phyloP scores from a whole-genome alignment of 1,140 invertebrate genomes.

The Meloidogyne exigua region DNA sequence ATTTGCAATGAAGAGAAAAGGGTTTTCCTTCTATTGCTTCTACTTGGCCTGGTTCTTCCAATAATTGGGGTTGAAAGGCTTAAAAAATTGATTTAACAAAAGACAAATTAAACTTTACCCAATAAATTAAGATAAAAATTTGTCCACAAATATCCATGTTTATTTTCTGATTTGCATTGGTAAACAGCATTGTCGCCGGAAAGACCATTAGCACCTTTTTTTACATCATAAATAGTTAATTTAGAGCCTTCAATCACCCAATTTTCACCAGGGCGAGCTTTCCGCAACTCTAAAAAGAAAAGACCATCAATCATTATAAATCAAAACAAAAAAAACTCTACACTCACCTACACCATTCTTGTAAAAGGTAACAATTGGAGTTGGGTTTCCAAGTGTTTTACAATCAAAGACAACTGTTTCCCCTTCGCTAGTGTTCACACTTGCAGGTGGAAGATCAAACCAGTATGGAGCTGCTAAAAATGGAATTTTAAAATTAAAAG shows the following conservation, averaged over 20 bases:
- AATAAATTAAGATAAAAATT: conserved; percentile 97
- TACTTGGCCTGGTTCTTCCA: conserved; percentile 76
- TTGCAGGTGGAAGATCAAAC: conserved; percentile 78
- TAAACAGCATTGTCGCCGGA: conserved; percentile 86
- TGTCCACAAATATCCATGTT: conserved; percentile 75
- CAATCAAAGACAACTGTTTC: conserved; percentile 85
- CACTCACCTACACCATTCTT: conserved; percentile 78
- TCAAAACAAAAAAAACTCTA: conserved; percentile 22
- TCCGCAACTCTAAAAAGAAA: conserved; percentile 54
- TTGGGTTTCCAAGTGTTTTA: conserved; percentile 81
- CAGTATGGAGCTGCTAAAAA: conserved; percentile 82
- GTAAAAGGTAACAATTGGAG: conserved; percentile 90
- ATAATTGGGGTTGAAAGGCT: conserved; percentile 86
- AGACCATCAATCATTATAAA: conserved; percentile 6
- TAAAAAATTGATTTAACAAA: conserved; percentile 37
- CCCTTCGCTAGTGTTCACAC: conserved; percentile 84
- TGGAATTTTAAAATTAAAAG: conserved; percentile 12
- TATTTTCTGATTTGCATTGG: conserved; percentile 96
- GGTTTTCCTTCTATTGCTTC: conserved; percentile 77
- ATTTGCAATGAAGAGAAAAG: conserved; percentile 81
- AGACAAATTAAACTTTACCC: conserved; percentile 48
- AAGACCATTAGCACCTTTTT: conserved; percentile 69
- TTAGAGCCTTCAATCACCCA: conserved; percentile 70
- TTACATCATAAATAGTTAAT: conserved; percentile 79
- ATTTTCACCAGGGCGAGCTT: conserved; percentile 64